phyloP scores from a whole-genome alignment of 1,140 invertebrate genomes.

The Anadara kagoshimensis region DNA sequence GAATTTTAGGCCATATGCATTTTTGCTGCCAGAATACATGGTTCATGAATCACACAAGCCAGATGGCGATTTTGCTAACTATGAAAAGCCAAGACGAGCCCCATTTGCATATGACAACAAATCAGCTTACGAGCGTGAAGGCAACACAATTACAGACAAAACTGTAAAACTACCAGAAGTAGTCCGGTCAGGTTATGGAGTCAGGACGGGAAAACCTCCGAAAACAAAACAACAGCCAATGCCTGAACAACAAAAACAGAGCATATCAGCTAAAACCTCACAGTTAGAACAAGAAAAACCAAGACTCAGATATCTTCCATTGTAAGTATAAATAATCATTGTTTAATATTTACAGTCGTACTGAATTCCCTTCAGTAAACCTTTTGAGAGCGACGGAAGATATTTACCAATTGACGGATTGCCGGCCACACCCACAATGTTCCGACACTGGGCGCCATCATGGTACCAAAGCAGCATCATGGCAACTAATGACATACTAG shows the following conservation, averaged over 20 bases:
- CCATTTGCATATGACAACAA: constrained; percentile 56
- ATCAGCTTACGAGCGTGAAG: constrained; percentile 59
- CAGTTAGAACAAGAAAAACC: constrained; percentile 37
- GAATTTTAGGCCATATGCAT: constrained; percentile 54
- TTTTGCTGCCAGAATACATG: constrained; percentile 69
- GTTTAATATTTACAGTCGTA: too few relatives aligned
- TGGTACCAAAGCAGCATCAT: too few relatives aligned
- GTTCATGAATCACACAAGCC: constrained; percentile 61
- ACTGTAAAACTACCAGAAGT: constrained; percentile 62
- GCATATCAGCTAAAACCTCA: constrained; percentile 33
- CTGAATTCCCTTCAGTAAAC: too few relatives aligned
- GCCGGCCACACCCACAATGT: too few relatives aligned
- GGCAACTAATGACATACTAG: too few relatives aligned
- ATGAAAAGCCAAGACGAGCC: constrained; percentile 37
- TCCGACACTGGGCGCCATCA: too few relatives aligned
- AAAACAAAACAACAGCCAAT: constrained; percentile 23
- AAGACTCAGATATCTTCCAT: constrained; percentile 44
- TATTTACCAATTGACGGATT: too few relatives aligned
- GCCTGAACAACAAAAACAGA: constrained; percentile 27
- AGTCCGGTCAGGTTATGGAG: constrained; percentile 58
- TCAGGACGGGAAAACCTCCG: constrained; percentile 50
- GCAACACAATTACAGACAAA: constrained; percentile 57
- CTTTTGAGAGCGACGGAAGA: too few relatives aligned
- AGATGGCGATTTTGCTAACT: constrained; percentile 2
- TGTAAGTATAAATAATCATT: constrained; percentile 40